Conservation (phyloP, 2,113 vertebrate genomes). For the Zosterops borbonicus region DNA sequence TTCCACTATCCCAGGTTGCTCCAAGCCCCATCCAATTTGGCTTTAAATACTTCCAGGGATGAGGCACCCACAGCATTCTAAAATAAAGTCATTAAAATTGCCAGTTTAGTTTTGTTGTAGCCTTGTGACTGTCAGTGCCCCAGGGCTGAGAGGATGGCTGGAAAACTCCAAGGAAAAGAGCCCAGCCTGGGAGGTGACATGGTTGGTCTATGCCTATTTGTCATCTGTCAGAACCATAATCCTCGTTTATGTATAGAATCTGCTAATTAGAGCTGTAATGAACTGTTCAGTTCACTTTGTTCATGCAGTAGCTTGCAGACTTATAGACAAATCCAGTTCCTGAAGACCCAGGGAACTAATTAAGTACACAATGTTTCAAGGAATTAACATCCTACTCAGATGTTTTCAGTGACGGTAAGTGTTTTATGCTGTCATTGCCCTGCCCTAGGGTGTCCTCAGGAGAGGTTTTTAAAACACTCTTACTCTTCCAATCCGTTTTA, state of each 20-base stretch:
- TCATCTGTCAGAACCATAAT: slow-evolving; percentile 29
- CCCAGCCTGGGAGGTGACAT: not conserved
- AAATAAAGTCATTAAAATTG: not conserved
- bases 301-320: not conserved
- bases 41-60: not conserved
- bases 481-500: not conserved
- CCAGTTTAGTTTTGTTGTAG: not conserved
- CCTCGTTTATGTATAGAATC: slow-evolving; percentile 9
- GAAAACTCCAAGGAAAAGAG: slow-evolving; percentile 1
- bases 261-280: slow-evolving; percentile 44
- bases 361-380: slow-evolving; percentile 49
- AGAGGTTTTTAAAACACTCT: not conserved
- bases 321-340: slow-evolving; percentile 22
- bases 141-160: not conserved
- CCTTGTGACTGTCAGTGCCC: not conserved
- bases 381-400: slow-evolving; percentile 46
- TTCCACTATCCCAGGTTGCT: not conserved
- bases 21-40: not conserved
- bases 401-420: slow-evolving; percentile 27
- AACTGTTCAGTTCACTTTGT: slow-evolving; percentile 29
- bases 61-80: not conserved
- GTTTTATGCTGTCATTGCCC: slow-evolving; percentile 31
- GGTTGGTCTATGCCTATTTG: slow-evolving; percentile 6
- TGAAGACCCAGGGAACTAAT: slow-evolving; percentile 45
- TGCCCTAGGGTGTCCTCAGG: not conserved